Percentiles rank a stretch among this genome's conserved stretches.
phyloP scores from a whole-genome alignment of 2,113 vertebrate genomes.

The Himantopus leucocephalus region DNA sequence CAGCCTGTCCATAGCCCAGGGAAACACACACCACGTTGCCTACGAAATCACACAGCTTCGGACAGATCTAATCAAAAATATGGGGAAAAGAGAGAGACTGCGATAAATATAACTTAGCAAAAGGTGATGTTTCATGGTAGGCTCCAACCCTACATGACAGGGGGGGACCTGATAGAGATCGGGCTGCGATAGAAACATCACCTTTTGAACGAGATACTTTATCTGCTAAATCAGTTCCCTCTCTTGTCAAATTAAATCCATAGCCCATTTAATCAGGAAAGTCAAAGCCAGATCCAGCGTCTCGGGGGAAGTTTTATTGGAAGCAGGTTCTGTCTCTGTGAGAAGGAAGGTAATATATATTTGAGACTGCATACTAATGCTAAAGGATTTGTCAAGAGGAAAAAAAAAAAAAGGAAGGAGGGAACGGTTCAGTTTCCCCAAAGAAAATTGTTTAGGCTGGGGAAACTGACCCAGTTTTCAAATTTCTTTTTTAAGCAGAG shows the following conservation, averaged over 20 bases:
- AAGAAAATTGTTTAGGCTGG: background rate
- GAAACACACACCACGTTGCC: fast-evolving
- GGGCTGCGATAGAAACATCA: background rate
- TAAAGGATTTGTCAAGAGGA: background rate
- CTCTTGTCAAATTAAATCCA: slow-evolving; percentile 21
- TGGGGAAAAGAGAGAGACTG: background rate
- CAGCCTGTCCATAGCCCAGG: background rate
- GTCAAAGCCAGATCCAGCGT: background rate
- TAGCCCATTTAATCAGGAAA: slow-evolving; percentile 27
- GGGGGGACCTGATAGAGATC: background rate
- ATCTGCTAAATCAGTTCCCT: slow-evolving; percentile 18
- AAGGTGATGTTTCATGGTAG: background rate
- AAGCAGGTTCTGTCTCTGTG: background rate
- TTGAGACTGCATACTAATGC: background rate
- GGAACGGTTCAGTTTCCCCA: background rate
- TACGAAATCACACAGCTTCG: background rate
- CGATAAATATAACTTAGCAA: background rate
- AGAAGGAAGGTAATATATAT: background rate
- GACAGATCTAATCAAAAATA: background rate
- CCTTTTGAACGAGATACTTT: background rate
- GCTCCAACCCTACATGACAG: background rate
- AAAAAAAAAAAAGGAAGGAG: background rate
- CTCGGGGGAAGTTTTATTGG: slow-evolving; percentile 14
- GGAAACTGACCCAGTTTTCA: background rate
- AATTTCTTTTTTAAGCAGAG: background rate